These are phyloP conservation scores for Palloptera scutellata DNA, from an alignment of 2,888 invertebrate genomes.

Conservation along the genomic window DNA sequence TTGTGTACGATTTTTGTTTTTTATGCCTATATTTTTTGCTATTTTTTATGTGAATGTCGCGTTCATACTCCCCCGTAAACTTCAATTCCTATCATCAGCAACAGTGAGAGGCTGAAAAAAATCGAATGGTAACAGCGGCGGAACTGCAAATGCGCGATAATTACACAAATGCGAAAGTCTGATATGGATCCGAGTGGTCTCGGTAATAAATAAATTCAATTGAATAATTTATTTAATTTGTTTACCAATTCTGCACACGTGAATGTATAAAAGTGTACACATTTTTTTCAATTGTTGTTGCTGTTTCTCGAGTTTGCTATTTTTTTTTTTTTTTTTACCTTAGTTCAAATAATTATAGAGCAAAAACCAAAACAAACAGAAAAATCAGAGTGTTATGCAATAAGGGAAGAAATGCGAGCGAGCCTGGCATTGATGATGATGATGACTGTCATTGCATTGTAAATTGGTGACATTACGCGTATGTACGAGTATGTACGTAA, in stretches of 20 bases:
- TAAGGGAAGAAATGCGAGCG: not conserved
- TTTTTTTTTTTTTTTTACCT: no score
- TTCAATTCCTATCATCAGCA: not conserved
- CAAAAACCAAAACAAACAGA: not conserved
- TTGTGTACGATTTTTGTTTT: constrained; percentile 5
- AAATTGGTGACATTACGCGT: no score
- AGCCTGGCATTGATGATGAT: not conserved
- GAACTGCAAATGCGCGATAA: constrained; percentile 47
- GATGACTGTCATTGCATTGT: not conserved
- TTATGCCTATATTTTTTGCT: no score
- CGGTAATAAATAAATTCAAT: constrained; percentile 61
- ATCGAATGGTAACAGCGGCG: not conserved
- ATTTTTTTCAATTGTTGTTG: not conserved
- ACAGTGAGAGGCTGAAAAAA: not conserved
- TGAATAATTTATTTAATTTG: constrained; percentile 62
- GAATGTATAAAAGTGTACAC: constrained; percentile 22
- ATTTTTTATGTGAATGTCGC: not conserved
- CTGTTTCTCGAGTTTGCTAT: not conserved
- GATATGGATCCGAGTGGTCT: constrained; percentile 18
- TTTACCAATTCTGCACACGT: constrained; percentile 46
- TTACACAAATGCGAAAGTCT: constrained; percentile 53
- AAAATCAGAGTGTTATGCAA: not conserved
- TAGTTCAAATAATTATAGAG: not conserved
- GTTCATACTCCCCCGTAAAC: not conserved
- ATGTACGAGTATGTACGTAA: no score